Conservation (phyloP, 2,888 invertebrate species). For the Lottia scabra region DNA sequence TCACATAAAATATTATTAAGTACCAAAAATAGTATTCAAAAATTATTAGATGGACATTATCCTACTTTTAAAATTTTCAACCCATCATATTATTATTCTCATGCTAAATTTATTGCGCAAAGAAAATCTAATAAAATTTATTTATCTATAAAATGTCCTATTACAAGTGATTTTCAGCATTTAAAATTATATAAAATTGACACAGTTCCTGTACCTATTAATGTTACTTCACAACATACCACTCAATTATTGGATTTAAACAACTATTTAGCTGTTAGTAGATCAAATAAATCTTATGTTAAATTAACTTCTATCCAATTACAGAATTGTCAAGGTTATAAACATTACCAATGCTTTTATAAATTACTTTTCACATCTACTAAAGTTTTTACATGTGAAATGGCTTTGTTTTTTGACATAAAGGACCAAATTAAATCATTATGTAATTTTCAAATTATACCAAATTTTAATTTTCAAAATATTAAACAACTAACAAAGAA, state of each 20-base stretch:
- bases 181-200: conserved; percentile 12
- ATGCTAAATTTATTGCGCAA: conserved; percentile 4
- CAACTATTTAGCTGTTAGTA: neutral
- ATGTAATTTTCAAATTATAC: neutral
- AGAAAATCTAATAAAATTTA: conserved; percentile 8
- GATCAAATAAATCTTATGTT: neutral
- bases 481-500: neutral
- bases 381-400: neutral
- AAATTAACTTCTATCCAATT: neutral
- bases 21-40: neutral
- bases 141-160: conserved; percentile 8
- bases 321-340: neutral
- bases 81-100: conserved; percentile 9
- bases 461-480: neutral
- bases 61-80: conserved; percentile 7
- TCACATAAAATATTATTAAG: neutral
- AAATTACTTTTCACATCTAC: neutral
- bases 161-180: neutral
- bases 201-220: conserved; percentile 10
- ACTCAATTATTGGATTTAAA: neutral
- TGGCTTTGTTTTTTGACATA: neutral
- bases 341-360: neutral
- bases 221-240: neutral
- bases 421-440: neutral
- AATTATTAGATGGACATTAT: conserved; percentile 1